Conservation (phyloP, 2,113 vertebrate species). For the Amblyopsis rosae region DNA sequence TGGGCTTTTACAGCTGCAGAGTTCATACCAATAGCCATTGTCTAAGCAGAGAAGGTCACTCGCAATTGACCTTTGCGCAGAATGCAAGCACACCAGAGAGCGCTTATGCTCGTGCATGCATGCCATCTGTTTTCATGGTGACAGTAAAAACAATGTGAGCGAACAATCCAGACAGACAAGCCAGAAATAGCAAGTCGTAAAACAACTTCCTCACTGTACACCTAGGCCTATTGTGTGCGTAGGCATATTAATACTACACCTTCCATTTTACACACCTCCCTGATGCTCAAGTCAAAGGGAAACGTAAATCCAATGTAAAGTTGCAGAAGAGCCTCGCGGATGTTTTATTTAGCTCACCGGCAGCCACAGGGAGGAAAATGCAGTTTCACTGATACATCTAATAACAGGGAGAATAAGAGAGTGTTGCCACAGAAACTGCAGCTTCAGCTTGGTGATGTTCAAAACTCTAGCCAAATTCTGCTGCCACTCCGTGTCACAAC, state of each 20-base stretch:
- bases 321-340: background rate
- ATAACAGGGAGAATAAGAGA: constrained; percentile 36
- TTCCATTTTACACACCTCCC: constrained; percentile 7
- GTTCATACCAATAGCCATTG: background rate
- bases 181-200: constrained; percentile 24
- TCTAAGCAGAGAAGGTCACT: background rate
- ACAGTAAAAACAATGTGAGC: constrained; percentile 49
- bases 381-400: constrained; percentile 2
- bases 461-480: background rate
- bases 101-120: constrained; percentile 13
- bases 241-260: constrained; percentile 4
- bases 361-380: constrained; percentile 32
- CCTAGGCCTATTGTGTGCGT: background rate
- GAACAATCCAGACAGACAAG: constrained; percentile 37
- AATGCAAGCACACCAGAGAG: constrained; percentile 20
- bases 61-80: background rate
- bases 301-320: constrained; percentile 7
- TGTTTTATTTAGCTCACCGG: constrained; percentile 20
- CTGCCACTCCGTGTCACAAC: background rate
- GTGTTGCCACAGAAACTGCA: constrained; percentile 29
- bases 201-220: constrained; percentile 40
- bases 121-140: constrained; percentile 49
- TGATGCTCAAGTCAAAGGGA: constrained; percentile 9
- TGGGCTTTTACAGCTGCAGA: background rate
- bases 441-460: constrained; percentile 10